Base-by-base conservation (phyloP, 2,797 vertebrate species). In the Neoniphon sammara region DNA sequence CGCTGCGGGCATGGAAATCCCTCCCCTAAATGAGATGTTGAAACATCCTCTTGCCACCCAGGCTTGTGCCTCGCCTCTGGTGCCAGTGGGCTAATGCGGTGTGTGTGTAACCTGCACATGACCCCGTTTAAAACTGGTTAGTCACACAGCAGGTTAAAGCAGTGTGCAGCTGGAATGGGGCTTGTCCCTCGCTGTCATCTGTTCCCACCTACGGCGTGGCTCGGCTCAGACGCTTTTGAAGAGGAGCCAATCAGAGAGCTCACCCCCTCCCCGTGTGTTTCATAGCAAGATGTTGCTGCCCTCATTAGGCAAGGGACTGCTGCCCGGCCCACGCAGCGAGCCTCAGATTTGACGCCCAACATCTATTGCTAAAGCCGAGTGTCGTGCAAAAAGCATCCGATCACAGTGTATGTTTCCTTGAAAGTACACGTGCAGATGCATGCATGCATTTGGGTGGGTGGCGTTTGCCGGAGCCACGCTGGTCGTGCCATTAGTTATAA, bases 241-340 rank as follows among this genome's bases (percentile, higher is more conserved):
- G 77, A 20, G 47, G 30, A 74, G 52, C 27, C 55, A 67, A 58
- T 60, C 49, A 21, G 50, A 49, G 57, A 7, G 0, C 56, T 11
- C 8, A n/a, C n/a, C 9, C 34, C 58, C 18, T 55, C 46, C 54
- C 27, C 18, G 1, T 7, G 0, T 31, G 30, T 73, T 63, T 61
- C 12, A 71, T 17, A 80, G 57, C 75, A 63, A 39, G 36, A 75
- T 44, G 80, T 23, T 9, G 34, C 70, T 67, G 44, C 25, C 25
- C 54, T 71, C 68, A 69, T 85, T 69, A 83, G 61, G 8, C 9
- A 31, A 82, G 4, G 8, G 56, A 70, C 34, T 39, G 44, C 42
- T 63, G 65, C 50, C 54, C 27, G 46, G 39, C 66, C 72, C 31
- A 56, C 44, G 11, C 56, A 81, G n/a, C 8, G 34, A 27, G 27